Base-by-base conservation (phyloP, 64 coral and sea anemone genomes). In the Pocillopora verrucosa region DNA sequence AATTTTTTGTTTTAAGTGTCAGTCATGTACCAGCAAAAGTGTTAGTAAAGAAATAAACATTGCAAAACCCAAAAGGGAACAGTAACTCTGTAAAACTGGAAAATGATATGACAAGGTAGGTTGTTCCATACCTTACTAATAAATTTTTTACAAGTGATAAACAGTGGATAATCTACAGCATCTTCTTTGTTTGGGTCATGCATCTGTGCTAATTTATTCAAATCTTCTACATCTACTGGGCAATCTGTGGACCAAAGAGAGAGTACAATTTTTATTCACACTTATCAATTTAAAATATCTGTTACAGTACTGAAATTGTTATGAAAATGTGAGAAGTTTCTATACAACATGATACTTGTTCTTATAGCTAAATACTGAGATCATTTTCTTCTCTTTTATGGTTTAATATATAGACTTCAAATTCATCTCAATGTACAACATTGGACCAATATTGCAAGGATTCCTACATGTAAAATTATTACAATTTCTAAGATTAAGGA, bases 131-230 rank as follows among this genome's bases (percentile, higher is more conserved):
- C 97, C 97, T 99, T 99, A 69, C 74, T 89, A 65, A 99, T 92
- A 63, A 99, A 87, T 83, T 99, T 99, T 74, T 99, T 99, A 57
- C 97, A 94, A 64, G 88, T 99, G 45, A 95, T 70, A 78, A 99
- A 99, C 20, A 99, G 61, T 17, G 78, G 60, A 83, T 99, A 99
- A 76, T 99, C 97, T 36, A 95, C 88, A 65, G 87, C 87, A 67
- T 99, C 97, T 78, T 92, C 91, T 74, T 95, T 99, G 69, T 56
- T 95, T 2, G 80, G 67, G 73, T 99, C 94, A 77, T 99, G 94
- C 2, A 84, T 59, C 15, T 88, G 73, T 73, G 91, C 91, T 70
- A 99, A 61, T 69, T 95, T 90, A n/a, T 89, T 87, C 67, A 99
- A 91, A 77, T 95, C 90, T 73, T 87, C 83, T 64, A 56, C 45